These are phyloP conservation scores for Toxotes jaculatrix DNA, from an alignment of 2,113 vertebrate genomes.

Conservation along the genomic window DNA sequence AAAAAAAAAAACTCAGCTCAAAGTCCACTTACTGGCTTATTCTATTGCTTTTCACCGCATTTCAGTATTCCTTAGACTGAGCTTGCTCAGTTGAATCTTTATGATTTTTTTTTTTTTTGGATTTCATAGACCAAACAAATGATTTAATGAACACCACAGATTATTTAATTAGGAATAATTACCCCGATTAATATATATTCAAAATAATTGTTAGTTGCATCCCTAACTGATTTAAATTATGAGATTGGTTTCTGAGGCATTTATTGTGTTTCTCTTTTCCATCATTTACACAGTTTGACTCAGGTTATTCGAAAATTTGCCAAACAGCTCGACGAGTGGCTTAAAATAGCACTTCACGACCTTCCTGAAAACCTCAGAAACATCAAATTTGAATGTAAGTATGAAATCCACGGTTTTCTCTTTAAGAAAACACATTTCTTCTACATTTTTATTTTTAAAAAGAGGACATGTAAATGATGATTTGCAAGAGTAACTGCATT, in stretches of 20 bases:
- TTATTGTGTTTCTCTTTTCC: slow-evolving; percentile 5
- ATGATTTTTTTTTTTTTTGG: not conserved
- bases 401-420: not conserved
- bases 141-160: not conserved
- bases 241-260: not conserved
- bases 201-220: too few relatives aligned
- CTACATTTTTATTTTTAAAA: not conserved
- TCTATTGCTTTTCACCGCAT: not conserved
- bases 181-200: not conserved
- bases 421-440: not conserved
- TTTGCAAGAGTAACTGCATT: not conserved
- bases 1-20: not conserved
- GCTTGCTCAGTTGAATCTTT: not conserved
- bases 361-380: slow-evolving; percentile 97
- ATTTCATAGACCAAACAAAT: not conserved
- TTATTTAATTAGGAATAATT: not conserved
- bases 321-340: slow-evolving; percentile 98
- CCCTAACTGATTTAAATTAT: not conserved
- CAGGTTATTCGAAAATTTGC: slow-evolving; percentile 99
- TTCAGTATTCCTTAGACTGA: not conserved
- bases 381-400: slow-evolving; percentile 97
- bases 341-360: slow-evolving; percentile 97
- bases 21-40: too few relatives aligned
- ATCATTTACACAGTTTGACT: slow-evolving; percentile 88
- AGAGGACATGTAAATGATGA: not conserved